A percentile compares a stretch with the other conserved stretches of the same genome.
These are phyloP conservation scores for Drosophila dunni DNA, from an alignment of 1,140 invertebrate species.

Conservation along the genomic window DNA sequence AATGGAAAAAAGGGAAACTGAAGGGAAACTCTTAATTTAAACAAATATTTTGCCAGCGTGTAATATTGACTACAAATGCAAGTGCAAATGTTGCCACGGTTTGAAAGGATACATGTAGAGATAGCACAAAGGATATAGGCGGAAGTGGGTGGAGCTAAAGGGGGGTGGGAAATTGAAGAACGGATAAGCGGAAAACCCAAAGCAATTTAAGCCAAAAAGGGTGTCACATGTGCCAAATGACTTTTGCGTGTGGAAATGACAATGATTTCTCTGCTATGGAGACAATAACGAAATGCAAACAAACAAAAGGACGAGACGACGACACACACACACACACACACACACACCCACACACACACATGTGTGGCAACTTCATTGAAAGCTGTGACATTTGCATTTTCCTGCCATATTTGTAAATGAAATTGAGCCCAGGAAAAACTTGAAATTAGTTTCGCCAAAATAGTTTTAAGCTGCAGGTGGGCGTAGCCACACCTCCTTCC, in stretches of 20 bases:
- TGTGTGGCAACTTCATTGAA: constrained; percentile 74
- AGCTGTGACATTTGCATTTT: constrained; percentile 76
- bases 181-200: constrained; percentile 41
- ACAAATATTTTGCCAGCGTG: constrained; percentile 75
- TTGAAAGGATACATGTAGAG: constrained; percentile 59
- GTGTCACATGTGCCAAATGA: constrained; percentile 83
- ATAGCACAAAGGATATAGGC: constrained; percentile 22
- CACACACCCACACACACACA: constrained; percentile 18
- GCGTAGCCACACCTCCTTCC: neutral
- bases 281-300: constrained; percentile 82
- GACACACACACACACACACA: constrained; percentile 18
- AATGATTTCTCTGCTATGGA: constrained; percentile 78
- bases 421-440: constrained; percentile 58
- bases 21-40: constrained; percentile 67
- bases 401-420: constrained; percentile 82
- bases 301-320: constrained; percentile 52
- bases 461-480: constrained; percentile 69
- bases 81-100: constrained; percentile 84
- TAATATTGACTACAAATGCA: constrained; percentile 83
- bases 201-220: constrained; percentile 82
- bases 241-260: constrained; percentile 83
- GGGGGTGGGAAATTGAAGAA: constrained; percentile 25
- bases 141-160: neutral
- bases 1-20: neutral
- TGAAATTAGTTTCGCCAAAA: constrained; percentile 76